phyloP scores from a whole-genome alignment of 2,797 vertebrate genomes.

The Hafferia zeledoni region DNA sequence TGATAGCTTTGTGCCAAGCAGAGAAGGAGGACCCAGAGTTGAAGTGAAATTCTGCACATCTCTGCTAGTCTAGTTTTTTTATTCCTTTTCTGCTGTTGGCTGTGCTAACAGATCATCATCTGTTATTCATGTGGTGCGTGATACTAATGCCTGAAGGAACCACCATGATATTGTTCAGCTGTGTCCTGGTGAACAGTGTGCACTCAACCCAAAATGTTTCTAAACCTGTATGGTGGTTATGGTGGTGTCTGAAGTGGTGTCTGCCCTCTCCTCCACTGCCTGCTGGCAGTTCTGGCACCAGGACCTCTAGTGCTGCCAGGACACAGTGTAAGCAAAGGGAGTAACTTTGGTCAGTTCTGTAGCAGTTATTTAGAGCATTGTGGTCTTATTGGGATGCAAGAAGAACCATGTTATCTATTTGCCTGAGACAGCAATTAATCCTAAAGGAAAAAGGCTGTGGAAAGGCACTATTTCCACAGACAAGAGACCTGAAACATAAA shows the following conservation, averaged over 20 bases:
- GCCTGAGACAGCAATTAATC: neutral
- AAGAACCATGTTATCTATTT: neutral
- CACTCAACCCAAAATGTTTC: neutral
- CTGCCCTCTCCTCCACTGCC: neutral
- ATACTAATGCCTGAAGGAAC: neutral
- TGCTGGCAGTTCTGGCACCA: neutral
- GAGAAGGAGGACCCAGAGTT: neutral
- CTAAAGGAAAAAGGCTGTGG: neutral
- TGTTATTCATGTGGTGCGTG: neutral
- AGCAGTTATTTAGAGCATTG: neutral
- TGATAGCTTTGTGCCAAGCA: neutral
- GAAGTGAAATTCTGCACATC: neutral
- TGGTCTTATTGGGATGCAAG: neutral
- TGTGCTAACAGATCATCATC: neutral
- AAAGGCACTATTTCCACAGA: neutral
- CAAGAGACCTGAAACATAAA: neutral
- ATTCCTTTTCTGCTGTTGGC: neutral
- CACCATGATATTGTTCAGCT: neutral
- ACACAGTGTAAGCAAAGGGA: neutral
- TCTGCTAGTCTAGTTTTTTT: neutral
- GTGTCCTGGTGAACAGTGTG: neutral
- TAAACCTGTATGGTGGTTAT: fast-evolving
- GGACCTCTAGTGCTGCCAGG: neutral
- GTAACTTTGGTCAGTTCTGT: neutral
- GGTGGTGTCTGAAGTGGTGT: neutral